Base-by-base conservation (phyloP, 2,797 vertebrate genomes). In the Malacoctenus gilli region DNA sequence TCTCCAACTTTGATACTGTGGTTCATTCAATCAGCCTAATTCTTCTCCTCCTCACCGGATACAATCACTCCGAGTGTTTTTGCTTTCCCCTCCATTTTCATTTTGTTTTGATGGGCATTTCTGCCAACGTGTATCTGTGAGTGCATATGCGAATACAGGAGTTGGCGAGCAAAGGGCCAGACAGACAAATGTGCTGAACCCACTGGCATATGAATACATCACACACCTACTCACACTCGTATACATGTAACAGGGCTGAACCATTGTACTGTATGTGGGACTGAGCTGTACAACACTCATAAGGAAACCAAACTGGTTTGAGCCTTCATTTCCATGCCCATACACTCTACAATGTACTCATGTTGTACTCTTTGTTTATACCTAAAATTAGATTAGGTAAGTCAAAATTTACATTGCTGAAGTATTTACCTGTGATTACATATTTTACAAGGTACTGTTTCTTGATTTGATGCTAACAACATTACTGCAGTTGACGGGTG, bases 181-280 rank as follows among this genome's bases (percentile, higher is more conserved):
- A 9, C 20, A 73, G 56, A 77, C 59, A 82, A 71, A 79, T 64
- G 52, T 74, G 59, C 38, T 79, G 59, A 69, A 64, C 74, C 66
- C 76, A 79, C 67, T 68, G 55, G 59, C 69, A 64, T 58, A 79
- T 71, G 76, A 80, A 72, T 61, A 82, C 63, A 63, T 53, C 60
- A 72, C 46, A 57, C 67, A 63, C 80, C 71, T 76, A 83, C 80
- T 66, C 75, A 71, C 60, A 75, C 71, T 66, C 63, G 55, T 53
- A 83, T 58, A 70, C 69, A 75, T 75, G 47, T 68, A 75, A 69
- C 76, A 72, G 60, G 72, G 66, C 65, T 78, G 75, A 81, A 84
- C 75, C 72, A 68, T 69, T 82, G 49, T 57, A 65, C 64, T 79
- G 59, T 77, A 81, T 73, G 74, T 79, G 75, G 75, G 66, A 72